Conservation (phyloP, 1,140 invertebrate genomes). For the Sycophila sp. region DNA sequence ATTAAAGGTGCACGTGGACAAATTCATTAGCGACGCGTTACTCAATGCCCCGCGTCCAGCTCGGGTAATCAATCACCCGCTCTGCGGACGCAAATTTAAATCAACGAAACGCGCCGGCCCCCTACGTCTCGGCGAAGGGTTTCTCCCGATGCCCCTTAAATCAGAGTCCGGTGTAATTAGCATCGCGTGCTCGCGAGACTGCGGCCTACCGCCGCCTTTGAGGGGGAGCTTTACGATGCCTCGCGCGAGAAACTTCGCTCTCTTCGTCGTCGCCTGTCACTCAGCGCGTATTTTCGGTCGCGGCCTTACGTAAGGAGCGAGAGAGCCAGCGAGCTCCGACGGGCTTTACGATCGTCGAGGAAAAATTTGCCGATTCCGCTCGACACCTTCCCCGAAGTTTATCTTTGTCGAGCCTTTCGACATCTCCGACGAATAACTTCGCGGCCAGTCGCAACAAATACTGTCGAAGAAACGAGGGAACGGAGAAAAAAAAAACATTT, state of each 20-base stretch:
- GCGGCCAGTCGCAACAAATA: no score
- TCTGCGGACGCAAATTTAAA: not conserved
- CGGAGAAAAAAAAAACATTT: no score
- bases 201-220: not conserved
- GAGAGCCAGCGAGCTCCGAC: no score
- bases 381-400: not conserved
- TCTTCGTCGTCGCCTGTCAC: conserved; percentile 5
- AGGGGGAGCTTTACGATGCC: not conserved
- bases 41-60: not conserved
- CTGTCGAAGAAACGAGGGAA: no score
- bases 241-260: no score
- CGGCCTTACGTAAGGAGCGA: conserved; percentile 11
- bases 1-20: conserved; percentile 9
- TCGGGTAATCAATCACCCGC: conserved; percentile 3
- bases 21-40: conserved; percentile 23
- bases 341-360: not conserved
- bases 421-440: no score
- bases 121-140: not conserved
- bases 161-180: conserved; percentile 15
- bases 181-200: conserved; percentile 16
- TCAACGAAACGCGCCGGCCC: not conserved
- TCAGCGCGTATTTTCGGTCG: conserved; percentile 24
- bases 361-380: not conserved
- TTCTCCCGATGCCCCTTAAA: not conserved
- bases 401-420: not conserved